Conservation (phyloP, 2,888 invertebrate genomes). For the Philereme vetulata region DNA sequence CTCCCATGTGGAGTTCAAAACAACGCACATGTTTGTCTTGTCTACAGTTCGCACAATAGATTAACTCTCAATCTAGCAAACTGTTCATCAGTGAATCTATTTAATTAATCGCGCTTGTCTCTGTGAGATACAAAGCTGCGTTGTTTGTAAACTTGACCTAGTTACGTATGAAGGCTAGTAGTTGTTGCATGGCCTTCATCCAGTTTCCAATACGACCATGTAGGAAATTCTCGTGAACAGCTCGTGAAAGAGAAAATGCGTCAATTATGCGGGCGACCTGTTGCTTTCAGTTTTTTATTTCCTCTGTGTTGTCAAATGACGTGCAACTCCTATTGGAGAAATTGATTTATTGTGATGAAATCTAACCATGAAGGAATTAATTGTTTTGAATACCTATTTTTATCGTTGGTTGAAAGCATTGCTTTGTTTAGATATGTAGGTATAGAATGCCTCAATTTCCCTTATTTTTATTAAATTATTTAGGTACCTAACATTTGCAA, state of each 20-base stretch:
- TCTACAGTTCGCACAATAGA: conserved; percentile 20
- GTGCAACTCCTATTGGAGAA: conserved; percentile 26
- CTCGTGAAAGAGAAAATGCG: conserved; percentile 44
- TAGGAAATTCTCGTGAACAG: conserved; percentile 45
- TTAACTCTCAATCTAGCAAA: conserved; percentile 23
- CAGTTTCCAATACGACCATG: conserved; percentile 50
- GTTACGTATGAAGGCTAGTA: conserved; percentile 46
- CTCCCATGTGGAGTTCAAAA: conserved; percentile 14
- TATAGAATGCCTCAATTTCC: too few relatives aligned
- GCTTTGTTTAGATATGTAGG: too few relatives aligned
- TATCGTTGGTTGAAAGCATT: conserved; percentile 23
- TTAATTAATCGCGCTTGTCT: conserved; percentile 31
- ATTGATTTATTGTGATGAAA: conserved; percentile 20
- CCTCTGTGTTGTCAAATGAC: conserved; percentile 29
- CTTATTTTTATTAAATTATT: too few relatives aligned
- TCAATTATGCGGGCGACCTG: conserved; percentile 44
- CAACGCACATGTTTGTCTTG: conserved; percentile 14
- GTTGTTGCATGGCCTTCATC: conserved; percentile 52
- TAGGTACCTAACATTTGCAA: too few relatives aligned
- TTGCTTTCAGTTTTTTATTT: conserved; percentile 37
- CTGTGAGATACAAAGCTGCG: conserved; percentile 39
- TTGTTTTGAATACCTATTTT: neutral
- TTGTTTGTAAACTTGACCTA: conserved; percentile 57
- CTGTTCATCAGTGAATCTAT: conserved; percentile 32
- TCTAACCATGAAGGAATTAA: neutral